Base-by-base conservation (phyloP, 2,888 invertebrate species). In the Achlya flavicornis region DNA sequence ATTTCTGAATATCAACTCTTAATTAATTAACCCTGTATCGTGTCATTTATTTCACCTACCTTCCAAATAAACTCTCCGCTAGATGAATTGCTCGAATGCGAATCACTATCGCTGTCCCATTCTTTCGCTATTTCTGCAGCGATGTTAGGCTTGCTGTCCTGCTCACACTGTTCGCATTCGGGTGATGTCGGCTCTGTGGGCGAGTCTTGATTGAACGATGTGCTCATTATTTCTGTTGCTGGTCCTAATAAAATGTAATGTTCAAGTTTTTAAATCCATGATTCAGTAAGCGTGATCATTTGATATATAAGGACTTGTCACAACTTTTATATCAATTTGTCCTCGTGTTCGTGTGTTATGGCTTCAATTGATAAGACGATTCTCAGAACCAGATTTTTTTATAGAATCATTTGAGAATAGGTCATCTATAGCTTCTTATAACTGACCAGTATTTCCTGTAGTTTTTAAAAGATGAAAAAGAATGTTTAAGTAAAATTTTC, bases 1-100 rank as follows among this genome's bases (percentile, higher is more conserved):
- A 41, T 19, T 43, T 60, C 60, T 60, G 38, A 60, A 60, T 14
- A 60, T 41, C 58, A 58, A 60, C 19, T 41, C 41, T 6, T 1
- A n/a, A n/a, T 5, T 46, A n/a, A 41, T 57, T 62, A 67, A 41
- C 57, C 57, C 58, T 46, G 46, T 11, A 35, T 60, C n/a, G 11
- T n/a, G 48, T 57, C 14, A 0, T n/a, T 35, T 5, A 60, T 1
- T 59, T 14, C 3, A 80, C 89, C 78, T 48, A 96, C 96, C 95
- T 96, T 96, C 96, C 97, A 97, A 67, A 97, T 96, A 80, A 97
- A 97, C 86, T 97, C 97, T 11, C 96, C 96, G 68, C 96, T 97
- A 7, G 96, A 96, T 8, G 95, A 95, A 43, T 96, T 96, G 69
- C 95, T 95, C n/a, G 95, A 95, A 64, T 92, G 91, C 1, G 92